phyloP scores from a whole-genome alignment of 92 coral and sea anemone species.

The Actinostola sp. region DNA sequence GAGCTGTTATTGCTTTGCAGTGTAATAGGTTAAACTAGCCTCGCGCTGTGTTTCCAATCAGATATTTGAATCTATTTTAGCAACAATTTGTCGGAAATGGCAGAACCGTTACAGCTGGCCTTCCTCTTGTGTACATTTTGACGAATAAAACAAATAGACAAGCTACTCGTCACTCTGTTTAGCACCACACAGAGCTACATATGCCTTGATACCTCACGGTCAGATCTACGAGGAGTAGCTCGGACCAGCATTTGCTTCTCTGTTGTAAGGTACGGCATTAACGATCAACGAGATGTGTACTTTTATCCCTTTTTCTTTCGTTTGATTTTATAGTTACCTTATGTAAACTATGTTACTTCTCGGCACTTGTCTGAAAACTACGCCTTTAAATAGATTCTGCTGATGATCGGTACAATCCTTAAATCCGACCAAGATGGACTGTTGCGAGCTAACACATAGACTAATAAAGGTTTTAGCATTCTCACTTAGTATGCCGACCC shows the following conservation, averaged over 20 bases:
- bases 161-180: background rate
- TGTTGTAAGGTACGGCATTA: background rate
- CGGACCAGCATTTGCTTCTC: too few species aligned
- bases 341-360: constrained; percentile 1
- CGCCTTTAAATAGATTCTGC: background rate
- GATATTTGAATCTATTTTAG: constrained; percentile 5
- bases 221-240: too few species aligned
- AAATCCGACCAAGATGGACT: too few species aligned
- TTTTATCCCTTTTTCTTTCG: constrained; percentile 5
- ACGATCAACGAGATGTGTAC: background rate
- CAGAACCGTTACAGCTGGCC: constrained; percentile 5
- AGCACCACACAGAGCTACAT: too few species aligned
- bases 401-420: too few species aligned
- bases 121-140: background rate
- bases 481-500: too few species aligned
- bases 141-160: background rate
- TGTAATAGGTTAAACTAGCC: background rate
- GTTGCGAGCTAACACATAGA: too few species aligned
- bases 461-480: too few species aligned
- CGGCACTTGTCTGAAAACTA: background rate
- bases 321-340: constrained; percentile 6
- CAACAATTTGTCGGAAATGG: background rate
- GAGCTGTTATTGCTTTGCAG: background rate
- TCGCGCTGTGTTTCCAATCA: background rate
- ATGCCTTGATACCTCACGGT: too few species aligned